Evolutionary conservation across 2,888 invertebrate genomes (phyloP).

Genomic region (Prenolepis imparis): DNA sequence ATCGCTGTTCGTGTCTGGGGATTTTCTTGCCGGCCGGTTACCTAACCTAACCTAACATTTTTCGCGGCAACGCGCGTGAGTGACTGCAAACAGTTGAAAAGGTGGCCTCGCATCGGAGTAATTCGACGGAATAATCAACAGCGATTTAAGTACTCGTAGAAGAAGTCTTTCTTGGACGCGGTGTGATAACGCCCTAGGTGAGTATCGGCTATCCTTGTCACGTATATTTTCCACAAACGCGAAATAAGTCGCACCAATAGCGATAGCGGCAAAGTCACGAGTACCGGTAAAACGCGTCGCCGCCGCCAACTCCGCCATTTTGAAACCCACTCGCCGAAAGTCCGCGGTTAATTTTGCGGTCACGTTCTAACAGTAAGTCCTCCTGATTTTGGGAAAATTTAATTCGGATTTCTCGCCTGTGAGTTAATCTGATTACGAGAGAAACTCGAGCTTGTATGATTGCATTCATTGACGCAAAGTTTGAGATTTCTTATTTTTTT

Average conservation of each 20-base stretch:
- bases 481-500: not conserved
- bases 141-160: not conserved
- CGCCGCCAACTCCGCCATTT: conserved; percentile 22
- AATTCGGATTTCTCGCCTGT: not conserved
- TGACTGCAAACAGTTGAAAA: conserved; percentile 39
- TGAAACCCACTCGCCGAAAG: not conserved
- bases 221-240: not conserved
- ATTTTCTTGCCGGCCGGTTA: conserved; percentile 34
- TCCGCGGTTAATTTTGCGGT: not conserved
- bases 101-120: not conserved
- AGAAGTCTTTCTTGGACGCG: not conserved
- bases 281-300: conserved; percentile 11
- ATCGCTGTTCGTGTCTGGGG: too few relatives aligned
- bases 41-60: conserved; percentile 57
- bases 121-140: not conserved
- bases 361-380: not conserved
- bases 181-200: not conserved
- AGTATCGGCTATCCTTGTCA: not conserved
- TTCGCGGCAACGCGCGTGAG: conserved; percentile 70
- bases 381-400: not conserved
- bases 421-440: not conserved
- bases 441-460: not conserved
- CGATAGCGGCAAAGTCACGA: not conserved
- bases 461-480: not conserved
- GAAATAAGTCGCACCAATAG: not conserved